These are phyloP conservation scores for Malacoctenus gilli DNA, from an alignment of 2,797 vertebrate species.

Conservation along the genomic window DNA sequence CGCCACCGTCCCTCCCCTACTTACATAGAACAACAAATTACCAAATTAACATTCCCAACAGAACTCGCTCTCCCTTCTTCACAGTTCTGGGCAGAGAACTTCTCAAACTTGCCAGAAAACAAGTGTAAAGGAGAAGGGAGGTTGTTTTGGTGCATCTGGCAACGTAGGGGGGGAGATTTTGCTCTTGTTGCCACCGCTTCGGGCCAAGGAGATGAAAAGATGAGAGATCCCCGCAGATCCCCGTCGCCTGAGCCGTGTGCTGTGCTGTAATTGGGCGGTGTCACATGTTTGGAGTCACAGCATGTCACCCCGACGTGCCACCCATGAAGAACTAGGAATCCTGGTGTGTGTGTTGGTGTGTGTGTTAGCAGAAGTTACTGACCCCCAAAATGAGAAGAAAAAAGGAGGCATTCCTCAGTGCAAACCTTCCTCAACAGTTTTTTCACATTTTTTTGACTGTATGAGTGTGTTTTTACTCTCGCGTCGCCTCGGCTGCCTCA, in stretches of 20 bases:
- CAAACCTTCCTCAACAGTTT: constrained; percentile 46
- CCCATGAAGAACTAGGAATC: constrained; percentile 53
- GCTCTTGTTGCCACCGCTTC: constrained; percentile 27
- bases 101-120: constrained; percentile 64
- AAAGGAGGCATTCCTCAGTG: constrained; percentile 49
- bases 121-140: constrained; percentile 51
- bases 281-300: constrained; percentile 69
- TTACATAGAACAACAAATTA: constrained; percentile 79
- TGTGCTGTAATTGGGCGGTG: constrained; percentile 51
- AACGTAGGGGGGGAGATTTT: constrained; percentile 19
- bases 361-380: constrained; percentile 32
- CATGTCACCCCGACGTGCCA: constrained; percentile 54
- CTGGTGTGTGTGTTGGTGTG: constrained; percentile 21
- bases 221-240: constrained; percentile 18
- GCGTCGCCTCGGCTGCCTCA: constrained; percentile 3
- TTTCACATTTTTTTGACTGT: constrained; percentile 6
- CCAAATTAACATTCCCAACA: constrained; percentile 79
- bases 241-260: constrained; percentile 20
- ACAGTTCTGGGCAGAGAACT: constrained; percentile 63
- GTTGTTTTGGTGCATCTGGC: constrained; percentile 37
- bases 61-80: constrained; percentile 62
- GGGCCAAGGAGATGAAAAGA: constrained; percentile 18
- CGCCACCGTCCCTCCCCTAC: constrained; percentile 41
- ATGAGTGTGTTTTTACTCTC: constrained; percentile 20
- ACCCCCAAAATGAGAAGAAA: constrained; percentile 46